Evolutionary conservation across 2,888 invertebrate species (phyloP).

Genomic region (Mesochorus sp.): DNA sequence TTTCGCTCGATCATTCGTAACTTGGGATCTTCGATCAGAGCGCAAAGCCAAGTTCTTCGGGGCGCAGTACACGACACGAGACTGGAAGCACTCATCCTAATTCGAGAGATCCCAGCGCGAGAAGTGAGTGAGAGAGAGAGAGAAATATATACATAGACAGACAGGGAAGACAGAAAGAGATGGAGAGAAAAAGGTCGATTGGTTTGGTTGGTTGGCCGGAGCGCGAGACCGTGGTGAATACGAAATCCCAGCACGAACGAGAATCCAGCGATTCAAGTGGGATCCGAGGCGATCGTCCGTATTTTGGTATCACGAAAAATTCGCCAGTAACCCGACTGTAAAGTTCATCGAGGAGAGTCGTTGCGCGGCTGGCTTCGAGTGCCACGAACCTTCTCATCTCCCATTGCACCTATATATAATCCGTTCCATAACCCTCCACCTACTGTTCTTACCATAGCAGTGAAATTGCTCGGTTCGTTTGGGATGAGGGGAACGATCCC

Average conservation of each 20-base stretch:
- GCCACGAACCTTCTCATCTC: constrained; percentile 51
- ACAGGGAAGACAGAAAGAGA: no score
- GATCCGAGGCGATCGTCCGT: constrained; percentile 8
- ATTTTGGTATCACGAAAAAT: constrained; percentile 34
- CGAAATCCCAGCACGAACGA: constrained; percentile 43
- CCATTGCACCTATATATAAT: constrained; percentile 21
- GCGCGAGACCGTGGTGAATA: constrained; percentile 46
- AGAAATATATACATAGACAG: no score
- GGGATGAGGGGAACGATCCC: constrained; percentile 49
- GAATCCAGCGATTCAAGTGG: constrained; percentile 23
- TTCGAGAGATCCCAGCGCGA: constrained; percentile 39
- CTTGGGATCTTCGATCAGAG: constrained; percentile 37
- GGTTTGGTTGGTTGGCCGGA: constrained; percentile 30
- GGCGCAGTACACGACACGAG: not conserved
- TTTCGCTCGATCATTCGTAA: constrained; percentile 48
- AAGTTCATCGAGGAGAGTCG: constrained; percentile 54
- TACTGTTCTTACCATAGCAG: constrained; percentile 19
- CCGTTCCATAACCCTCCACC: constrained; percentile 36
- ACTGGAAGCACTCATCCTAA: constrained; percentile 55
- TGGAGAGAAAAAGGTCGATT: constrained; percentile 35
- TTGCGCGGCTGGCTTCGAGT: constrained; percentile 17
- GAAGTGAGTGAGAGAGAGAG: not conserved
- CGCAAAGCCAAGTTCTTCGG: constrained; percentile 33
- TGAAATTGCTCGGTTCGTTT: constrained; percentile 46
- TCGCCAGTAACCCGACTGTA: constrained; percentile 43